These are phyloP conservation scores for Mallateleia sp. DNA, from an alignment of 2,888 invertebrate species.

Conservation along the genomic window DNA sequence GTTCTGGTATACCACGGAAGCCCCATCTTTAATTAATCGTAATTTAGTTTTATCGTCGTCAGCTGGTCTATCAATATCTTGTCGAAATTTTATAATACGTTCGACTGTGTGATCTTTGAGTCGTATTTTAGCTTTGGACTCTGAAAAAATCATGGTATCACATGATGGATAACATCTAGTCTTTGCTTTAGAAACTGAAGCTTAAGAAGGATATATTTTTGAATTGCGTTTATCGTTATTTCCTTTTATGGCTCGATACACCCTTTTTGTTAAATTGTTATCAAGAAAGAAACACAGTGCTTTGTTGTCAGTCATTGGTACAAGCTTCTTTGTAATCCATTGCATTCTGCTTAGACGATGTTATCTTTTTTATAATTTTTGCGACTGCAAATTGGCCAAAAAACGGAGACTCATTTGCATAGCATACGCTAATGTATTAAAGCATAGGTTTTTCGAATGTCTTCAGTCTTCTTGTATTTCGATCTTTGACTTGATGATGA, in stretches of 20 bases:
- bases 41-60: constrained; percentile 2
- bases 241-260: background rate
- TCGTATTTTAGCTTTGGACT: constrained; percentile 1
- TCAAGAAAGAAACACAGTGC: constrained; percentile 8
- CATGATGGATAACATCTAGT: constrained; percentile 8
- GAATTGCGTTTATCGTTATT: constrained; percentile 1
- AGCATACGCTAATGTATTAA: constrained; percentile 13
- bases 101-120: constrained; percentile 3
- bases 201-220: background rate
- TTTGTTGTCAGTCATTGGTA: constrained; percentile 1
- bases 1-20: background rate
- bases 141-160: constrained; percentile 3
- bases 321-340: background rate
- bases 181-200: constrained; percentile 13
- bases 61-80: constrained; percentile 6
- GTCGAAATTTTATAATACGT: background rate
- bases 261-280: constrained; percentile 5
- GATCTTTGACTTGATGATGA: background rate
- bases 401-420: constrained; percentile 20
- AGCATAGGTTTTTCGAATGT: constrained; percentile 4
- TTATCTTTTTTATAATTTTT: constrained; percentile 10
- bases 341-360: constrained; percentile 3
- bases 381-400: background rate
- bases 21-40: constrained; percentile 1
- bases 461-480: constrained; percentile 1